Conservation (phyloP, 2,888 invertebrate genomes). For the Cabera pusaria region DNA sequence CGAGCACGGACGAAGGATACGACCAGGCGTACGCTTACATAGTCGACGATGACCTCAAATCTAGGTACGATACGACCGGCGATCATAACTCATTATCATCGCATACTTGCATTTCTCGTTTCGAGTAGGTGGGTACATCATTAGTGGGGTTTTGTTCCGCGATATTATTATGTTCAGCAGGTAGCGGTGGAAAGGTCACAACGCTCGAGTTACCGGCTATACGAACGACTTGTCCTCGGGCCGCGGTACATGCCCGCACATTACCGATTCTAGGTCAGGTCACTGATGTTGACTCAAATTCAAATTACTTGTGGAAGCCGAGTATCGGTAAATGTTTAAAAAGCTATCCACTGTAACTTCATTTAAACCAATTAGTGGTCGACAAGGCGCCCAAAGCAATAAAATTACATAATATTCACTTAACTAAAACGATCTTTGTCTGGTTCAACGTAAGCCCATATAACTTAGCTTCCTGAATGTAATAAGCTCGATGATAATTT, state of each 20-base stretch:
- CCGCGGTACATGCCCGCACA: conserved; percentile 13
- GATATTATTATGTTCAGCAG: conserved; percentile 25
- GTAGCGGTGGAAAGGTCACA: conserved; percentile 38
- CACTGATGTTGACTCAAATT: conserved; percentile 24
- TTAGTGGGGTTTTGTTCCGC: conserved; percentile 30
- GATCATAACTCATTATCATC: background rate
- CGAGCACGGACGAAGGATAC: conserved; percentile 63
- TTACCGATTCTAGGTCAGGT: conserved; percentile 28
- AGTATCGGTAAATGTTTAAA: conserved; percentile 7
- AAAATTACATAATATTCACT: too few species aligned
- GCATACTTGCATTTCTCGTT: conserved; percentile 11
- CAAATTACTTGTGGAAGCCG: conserved; percentile 7
- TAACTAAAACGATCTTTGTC: too few species aligned
- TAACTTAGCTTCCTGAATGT: too few species aligned
- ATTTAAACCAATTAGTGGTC: too few species aligned
- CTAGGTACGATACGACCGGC: conserved; percentile 58
- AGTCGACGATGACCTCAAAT: conserved; percentile 74
- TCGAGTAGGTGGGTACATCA: conserved; percentile 22
- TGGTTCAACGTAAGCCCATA: too few species aligned
- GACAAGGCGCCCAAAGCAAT: too few species aligned
- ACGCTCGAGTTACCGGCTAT: conserved; percentile 32
- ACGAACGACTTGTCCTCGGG: conserved; percentile 30
- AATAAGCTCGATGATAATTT: too few species aligned
- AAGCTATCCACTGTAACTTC: too few species aligned
- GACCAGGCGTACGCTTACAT: conserved; percentile 76